Percentiles rank a stretch among this genome's conserved stretches.
Conservation (phyloP, 2,797 vertebrate genomes). For the Poecilia velifera region DNA sequence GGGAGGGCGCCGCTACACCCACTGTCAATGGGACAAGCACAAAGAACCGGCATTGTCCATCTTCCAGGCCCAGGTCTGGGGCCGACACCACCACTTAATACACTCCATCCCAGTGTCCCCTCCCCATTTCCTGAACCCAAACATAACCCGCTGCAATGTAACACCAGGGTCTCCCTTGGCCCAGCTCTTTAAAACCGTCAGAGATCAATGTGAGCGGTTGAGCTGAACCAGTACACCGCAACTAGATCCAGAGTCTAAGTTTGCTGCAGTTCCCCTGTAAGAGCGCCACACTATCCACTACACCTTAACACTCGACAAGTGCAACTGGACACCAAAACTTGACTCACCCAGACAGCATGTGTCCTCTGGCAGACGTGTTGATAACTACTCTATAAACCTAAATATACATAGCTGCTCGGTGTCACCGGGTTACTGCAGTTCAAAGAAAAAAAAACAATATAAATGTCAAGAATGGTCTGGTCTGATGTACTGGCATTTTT, state of each 20-base stretch:
- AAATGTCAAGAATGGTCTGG: neutral
- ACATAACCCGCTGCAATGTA: slow-evolving; percentile 66
- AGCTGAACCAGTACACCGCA: slow-evolving; percentile 59
- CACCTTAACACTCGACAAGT: slow-evolving; percentile 52
- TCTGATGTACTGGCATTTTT: neutral
- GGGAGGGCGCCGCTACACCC: slow-evolving; percentile 77
- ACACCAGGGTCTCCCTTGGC: slow-evolving; percentile 66
- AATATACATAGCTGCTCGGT: slow-evolving; percentile 55
- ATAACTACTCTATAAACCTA: slow-evolving; percentile 67
- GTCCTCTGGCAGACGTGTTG: slow-evolving; percentile 59
- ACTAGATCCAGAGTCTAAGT: slow-evolving; percentile 57
- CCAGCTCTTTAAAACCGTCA: slow-evolving; percentile 53
- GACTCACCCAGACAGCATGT: slow-evolving; percentile 58
- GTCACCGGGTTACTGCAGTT: slow-evolving; percentile 55
- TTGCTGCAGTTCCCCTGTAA: slow-evolving; percentile 35
- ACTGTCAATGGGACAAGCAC: slow-evolving; percentile 71
- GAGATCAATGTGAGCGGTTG: slow-evolving; percentile 55
- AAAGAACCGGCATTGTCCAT: slow-evolving; percentile 74
- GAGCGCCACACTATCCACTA: slow-evolving; percentile 56
- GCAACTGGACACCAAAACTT: slow-evolving; percentile 65
- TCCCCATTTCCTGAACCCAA: slow-evolving; percentile 54
- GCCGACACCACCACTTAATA: slow-evolving; percentile 74
- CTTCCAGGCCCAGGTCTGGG: slow-evolving; percentile 66
- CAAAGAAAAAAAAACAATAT: slow-evolving; percentile 17
- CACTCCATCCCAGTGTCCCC: slow-evolving; percentile 50